A percentile compares a stretch with the other conserved stretches of the same genome.
phyloP scores from a whole-genome alignment of 2,113 vertebrate species.

The Nothocercus julius region DNA sequence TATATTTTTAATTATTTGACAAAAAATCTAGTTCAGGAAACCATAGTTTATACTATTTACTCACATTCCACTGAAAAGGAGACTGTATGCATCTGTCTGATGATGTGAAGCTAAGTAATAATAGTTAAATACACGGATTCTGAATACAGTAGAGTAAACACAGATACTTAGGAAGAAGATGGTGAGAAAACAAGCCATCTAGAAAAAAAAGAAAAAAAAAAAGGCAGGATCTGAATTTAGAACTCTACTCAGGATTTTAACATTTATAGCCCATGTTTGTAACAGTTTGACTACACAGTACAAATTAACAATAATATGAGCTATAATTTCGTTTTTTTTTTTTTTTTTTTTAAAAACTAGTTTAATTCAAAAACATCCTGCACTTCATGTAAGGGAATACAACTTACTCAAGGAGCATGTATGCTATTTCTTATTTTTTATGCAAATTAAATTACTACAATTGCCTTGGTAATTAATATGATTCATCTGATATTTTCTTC shows the following conservation, averaged over 20 bases:
- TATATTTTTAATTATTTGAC: neutral
- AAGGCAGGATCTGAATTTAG: neutral
- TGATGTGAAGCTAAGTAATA: constrained; percentile 94
- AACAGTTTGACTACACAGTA: neutral
- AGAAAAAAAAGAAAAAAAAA: neutral
- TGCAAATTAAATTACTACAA: neutral
- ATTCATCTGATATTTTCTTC: neutral
- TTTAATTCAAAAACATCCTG: neutral
- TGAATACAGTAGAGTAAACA: constrained; percentile 94
- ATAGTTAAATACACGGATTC: constrained; percentile 94
- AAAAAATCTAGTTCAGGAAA: neutral
- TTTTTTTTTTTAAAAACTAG: neutral
- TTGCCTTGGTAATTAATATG: neutral
- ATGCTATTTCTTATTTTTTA: neutral
- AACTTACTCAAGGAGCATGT: neutral
- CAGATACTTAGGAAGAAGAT: constrained; percentile 94
- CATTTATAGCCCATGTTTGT: neutral
- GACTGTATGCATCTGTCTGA: constrained; percentile 95
- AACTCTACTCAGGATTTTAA: neutral
- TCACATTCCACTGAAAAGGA: constrained; percentile 96
- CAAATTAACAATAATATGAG: neutral
- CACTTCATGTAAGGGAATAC: neutral
- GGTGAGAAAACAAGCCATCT: constrained; percentile 92
- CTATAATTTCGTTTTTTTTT: neutral
- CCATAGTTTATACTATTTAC: constrained; percentile 54